Percentiles rank a stretch among this genome's conserved stretches.
phyloP scores from a whole-genome alignment of 2,113 vertebrate species.

The Ceuthmochares aereus region DNA sequence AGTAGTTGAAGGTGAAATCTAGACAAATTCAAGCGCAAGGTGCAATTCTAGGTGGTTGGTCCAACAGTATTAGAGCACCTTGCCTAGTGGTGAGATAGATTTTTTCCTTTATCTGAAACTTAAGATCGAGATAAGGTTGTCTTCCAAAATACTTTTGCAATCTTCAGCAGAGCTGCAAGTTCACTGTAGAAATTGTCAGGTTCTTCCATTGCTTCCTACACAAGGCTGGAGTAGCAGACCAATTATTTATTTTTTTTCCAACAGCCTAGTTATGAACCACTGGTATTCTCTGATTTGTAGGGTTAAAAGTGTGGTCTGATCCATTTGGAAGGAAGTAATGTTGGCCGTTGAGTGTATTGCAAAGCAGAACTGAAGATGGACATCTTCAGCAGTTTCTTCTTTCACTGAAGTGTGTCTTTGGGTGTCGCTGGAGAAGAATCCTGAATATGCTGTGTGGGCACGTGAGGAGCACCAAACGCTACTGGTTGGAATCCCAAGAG shows the following conservation, averaged over 20 bases:
- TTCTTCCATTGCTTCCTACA: neutral
- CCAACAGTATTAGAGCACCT: neutral
- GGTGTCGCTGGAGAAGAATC: neutral
- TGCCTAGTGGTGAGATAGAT: neutral
- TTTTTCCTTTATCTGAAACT: neutral
- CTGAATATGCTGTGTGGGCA: neutral
- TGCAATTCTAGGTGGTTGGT: neutral
- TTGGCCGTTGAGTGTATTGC: neutral
- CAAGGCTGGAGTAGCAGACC: neutral
- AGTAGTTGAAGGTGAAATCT: neutral
- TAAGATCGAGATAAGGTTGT: neutral
- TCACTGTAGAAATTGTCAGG: neutral
- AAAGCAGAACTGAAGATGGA: neutral
- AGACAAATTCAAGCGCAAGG: neutral
- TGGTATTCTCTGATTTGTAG: slow-evolving; percentile 69
- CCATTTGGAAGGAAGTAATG: slow-evolving; percentile 82
- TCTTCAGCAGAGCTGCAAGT: neutral
- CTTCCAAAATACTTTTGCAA: neutral
- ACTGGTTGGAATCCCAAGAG: neutral
- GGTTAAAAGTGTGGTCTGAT: slow-evolving; percentile 85
- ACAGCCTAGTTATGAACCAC: neutral
- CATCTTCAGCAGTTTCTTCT: neutral
- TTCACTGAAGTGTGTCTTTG: neutral
- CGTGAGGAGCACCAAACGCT: neutral
- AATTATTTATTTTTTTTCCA: neutral